phyloP scores from a whole-genome alignment of 37 sponge, comb jelly and placozoan genomes.

The Mnemiopsis leidyi region DNA sequence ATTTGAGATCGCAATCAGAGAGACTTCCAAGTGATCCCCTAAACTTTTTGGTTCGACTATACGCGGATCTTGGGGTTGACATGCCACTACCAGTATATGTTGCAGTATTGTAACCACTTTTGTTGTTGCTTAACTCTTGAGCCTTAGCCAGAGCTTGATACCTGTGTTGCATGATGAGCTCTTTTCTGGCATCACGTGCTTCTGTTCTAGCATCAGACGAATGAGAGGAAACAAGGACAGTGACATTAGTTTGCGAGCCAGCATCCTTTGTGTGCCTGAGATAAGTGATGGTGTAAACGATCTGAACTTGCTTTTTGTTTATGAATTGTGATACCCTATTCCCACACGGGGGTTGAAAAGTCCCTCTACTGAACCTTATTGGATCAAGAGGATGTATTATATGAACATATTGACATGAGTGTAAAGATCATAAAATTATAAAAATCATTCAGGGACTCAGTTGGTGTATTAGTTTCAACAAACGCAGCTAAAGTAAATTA shows the following conservation, averaged over 20 bases:
- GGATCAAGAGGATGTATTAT: no score
- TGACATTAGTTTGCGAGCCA: conserved; percentile 43
- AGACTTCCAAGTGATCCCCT: background rate
- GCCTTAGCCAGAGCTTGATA: background rate
- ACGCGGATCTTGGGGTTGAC: background rate
- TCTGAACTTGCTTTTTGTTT: background rate
- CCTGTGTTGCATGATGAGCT: background rate
- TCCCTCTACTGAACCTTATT: no score
- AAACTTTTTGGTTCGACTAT: background rate
- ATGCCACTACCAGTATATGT: conserved; percentile 3
- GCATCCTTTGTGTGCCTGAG: conserved; percentile 5
- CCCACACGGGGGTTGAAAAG: no score
- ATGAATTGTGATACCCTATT: background rate
- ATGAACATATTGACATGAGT: no score
- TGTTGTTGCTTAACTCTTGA: background rate
- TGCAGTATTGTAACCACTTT: background rate
- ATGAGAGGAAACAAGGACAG: background rate
- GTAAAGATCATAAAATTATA: no score
- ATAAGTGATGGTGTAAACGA: no score
- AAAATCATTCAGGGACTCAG: no score
- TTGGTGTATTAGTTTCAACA: no score
- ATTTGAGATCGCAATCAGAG: background rate
- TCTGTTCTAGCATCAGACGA: background rate
- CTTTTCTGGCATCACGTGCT: conserved; percentile 23
- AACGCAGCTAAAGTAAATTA: no score